Percentiles rank a stretch among this genome's conserved stretches.
These are phyloP conservation scores for Junonia oenone DNA, from an alignment of 2,888 invertebrate species.

Conservation along the genomic window DNA sequence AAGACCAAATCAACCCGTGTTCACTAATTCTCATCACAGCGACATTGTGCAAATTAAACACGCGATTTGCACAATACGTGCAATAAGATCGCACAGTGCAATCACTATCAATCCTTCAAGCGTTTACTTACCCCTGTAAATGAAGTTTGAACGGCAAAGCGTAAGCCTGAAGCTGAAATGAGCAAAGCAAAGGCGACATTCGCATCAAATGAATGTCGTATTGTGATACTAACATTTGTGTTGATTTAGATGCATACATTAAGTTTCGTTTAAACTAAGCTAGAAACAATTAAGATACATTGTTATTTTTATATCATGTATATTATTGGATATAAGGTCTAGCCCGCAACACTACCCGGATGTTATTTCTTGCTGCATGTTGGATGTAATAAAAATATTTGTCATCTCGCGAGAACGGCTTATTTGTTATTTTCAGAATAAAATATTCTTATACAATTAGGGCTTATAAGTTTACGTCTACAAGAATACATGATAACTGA, in stretches of 20 bases:
- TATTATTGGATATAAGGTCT: too few species aligned
- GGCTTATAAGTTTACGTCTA: too few species aligned
- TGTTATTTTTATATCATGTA: too few species aligned
- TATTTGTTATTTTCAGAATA: too few species aligned
- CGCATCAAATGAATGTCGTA: neutral
- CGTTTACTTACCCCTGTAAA: slow-evolving; percentile 65
- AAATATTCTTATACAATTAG: too few species aligned
- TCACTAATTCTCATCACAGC: too few species aligned
- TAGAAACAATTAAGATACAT: neutral
- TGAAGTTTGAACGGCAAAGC: slow-evolving; percentile 38
- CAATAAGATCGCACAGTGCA: slow-evolving; percentile 52
- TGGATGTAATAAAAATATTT: too few species aligned
- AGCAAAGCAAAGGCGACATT: slow-evolving; percentile 24
- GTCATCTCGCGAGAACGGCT: too few species aligned
- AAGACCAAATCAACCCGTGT: too few species aligned
- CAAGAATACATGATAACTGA: too few species aligned
- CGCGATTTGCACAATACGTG: neutral
- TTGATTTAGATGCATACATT: neutral
- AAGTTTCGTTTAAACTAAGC: neutral
- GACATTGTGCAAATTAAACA: neutral
- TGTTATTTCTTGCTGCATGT: too few species aligned
- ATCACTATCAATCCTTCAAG: slow-evolving; percentile 59
- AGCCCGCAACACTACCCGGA: too few species aligned
- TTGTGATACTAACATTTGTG: neutral
- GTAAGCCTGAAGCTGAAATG: slow-evolving; percentile 34